Base-by-base conservation (phyloP, 2,888 invertebrate genomes). In the Caenorhabditis sp. region DNA sequence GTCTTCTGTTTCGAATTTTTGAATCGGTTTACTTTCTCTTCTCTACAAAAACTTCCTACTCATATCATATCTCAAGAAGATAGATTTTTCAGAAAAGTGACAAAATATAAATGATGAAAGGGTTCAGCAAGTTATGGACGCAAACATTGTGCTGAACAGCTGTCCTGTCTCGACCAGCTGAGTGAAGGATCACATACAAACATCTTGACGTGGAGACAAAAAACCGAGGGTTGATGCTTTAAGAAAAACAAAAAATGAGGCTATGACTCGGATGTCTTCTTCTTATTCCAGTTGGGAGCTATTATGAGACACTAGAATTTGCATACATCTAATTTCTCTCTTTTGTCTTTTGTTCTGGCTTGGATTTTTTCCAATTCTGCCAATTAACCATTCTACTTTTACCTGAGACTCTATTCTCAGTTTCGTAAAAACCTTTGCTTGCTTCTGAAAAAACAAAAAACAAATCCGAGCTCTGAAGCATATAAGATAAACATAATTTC, bases 111-210 rank as follows among this genome's bases (percentile, higher is more conserved):
- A 14, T 44, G 56, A 44, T 31, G 51, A n/a, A n/a, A 26, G 38
- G 73, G 61, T 73, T 58, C 61, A 63, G 51, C 47, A 74, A 74
- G 74, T 74, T 74, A 74, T 74, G 74, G 63, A 28, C 44, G 64
- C 51, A 63, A 74, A 64, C 41, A 74, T 74, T 54, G 54, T 31
- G 38, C 14, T 14, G 63, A 63, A 31, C 74, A 74, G 74, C 64
- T 74, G 74, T 54, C 56, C 24, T 38, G 54, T 44, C 35, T 51
- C 24, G 51, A 51, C 63, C 74, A 74, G 74, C 74, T 74, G 74
- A 63, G 74, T 49, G 38, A 41, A 49, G 24, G 56, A 64, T 63
- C 64, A 38, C 51, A 73, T 22, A 49, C 66, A 51, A 66, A 66
- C 66, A 54, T 54, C 54, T 54, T 44, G 74, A 63, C 61, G 63